phyloP scores from a whole-genome alignment of 2,113 vertebrate genomes.

The Lycocorax pyrrhopterus region DNA sequence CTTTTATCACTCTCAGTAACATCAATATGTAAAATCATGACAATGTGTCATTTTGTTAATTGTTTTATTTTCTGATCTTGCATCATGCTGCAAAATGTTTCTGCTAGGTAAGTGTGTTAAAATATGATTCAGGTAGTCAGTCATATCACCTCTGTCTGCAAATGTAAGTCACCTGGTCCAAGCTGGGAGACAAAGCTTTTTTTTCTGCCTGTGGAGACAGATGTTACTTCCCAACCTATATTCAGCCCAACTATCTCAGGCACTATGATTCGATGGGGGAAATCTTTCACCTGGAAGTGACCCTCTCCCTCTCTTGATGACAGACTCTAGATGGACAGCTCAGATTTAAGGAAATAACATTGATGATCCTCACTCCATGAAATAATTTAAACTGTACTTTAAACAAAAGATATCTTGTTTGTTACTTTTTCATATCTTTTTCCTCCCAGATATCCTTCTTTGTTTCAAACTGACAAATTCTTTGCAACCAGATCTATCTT shows the following conservation, averaged over 20 bases:
- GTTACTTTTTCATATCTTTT: neutral
- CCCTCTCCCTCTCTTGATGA: neutral
- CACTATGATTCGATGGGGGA: neutral
- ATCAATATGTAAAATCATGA: neutral
- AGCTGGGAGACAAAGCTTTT: neutral
- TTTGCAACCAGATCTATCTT: neutral
- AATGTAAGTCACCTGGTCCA: neutral
- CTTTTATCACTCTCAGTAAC: neutral
- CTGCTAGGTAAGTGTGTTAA: neutral
- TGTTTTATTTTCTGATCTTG: neutral
- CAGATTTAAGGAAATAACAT: neutral
- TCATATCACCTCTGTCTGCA: neutral
- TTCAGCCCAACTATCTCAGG: neutral
- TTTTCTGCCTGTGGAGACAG: neutral
- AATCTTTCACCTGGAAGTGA: neutral
- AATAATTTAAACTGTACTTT: neutral
- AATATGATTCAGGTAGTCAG: neutral
- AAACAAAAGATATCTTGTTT: neutral
- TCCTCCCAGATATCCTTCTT: neutral
- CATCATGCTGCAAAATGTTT: neutral
- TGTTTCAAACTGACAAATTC: neutral
- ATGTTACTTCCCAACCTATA: neutral
- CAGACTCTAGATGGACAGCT: neutral
- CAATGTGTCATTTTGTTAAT: neutral
- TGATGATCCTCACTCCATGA: neutral